Conservation (phyloP, 2,888 invertebrate genomes). For the Nysson spinosus region DNA sequence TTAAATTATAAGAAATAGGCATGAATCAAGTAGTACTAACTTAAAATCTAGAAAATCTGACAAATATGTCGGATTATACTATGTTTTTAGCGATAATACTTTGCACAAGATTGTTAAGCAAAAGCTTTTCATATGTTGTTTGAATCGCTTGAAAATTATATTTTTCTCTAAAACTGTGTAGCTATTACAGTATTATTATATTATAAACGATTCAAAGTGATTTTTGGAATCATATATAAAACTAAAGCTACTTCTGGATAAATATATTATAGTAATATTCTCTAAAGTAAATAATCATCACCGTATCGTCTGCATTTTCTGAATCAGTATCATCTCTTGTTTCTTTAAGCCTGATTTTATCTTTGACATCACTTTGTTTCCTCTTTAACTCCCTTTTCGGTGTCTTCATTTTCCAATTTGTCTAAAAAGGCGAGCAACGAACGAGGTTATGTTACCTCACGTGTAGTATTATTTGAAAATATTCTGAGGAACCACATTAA, state of each 20-base stretch:
- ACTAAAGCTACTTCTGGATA: not conserved
- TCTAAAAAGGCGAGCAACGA: slow-evolving; percentile 24
- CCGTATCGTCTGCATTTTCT: slow-evolving; percentile 21
- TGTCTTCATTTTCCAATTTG: slow-evolving; percentile 46
- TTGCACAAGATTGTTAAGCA: too few species aligned
- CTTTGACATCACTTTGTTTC: slow-evolving; percentile 34
- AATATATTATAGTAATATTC: not conserved
- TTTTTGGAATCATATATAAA: not conserved
- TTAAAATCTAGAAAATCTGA: too few species aligned
- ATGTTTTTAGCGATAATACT: too few species aligned
- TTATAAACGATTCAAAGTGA: not conserved
- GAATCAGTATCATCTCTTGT: slow-evolving; percentile 17
- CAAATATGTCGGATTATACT: too few species aligned
- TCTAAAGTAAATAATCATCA: slow-evolving; percentile 15
- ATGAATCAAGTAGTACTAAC: too few species aligned
- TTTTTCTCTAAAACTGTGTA: too few species aligned
- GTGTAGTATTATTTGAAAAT: too few species aligned
- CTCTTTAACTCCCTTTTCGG: slow-evolving; percentile 60
- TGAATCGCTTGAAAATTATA: too few species aligned
- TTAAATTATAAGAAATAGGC: too few species aligned
- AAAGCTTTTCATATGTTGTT: too few species aligned
- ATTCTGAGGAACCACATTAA: too few species aligned
- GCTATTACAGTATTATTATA: too few species aligned
- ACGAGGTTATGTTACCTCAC: slow-evolving; percentile 26
- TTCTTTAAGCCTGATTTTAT: slow-evolving; percentile 22